These are phyloP conservation scores for Agriopis marginaria DNA, from an alignment of 2,888 invertebrate genomes.

Conservation along the genomic window DNA sequence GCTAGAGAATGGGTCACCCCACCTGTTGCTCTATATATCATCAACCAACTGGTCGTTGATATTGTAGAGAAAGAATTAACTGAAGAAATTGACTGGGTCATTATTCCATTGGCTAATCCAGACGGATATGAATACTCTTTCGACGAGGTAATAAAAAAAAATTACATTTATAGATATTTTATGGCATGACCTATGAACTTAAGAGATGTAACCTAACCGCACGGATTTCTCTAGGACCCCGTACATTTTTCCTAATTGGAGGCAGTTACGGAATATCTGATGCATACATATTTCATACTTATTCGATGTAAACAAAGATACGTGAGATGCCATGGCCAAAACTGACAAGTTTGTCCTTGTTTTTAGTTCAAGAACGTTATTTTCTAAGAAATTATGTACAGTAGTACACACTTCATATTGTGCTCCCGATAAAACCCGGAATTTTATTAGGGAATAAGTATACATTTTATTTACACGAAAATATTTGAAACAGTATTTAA, in stretches of 20 bases:
- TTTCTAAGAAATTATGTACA: too few relatives aligned
- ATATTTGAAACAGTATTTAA: too few relatives aligned
- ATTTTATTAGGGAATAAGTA: too few relatives aligned
- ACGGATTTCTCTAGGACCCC: slow-evolving; percentile 10
- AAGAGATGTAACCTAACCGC: neutral
- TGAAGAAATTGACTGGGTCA: slow-evolving; percentile 88
- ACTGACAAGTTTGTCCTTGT: slow-evolving; percentile 20
- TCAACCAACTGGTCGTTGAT: slow-evolving; percentile 88
- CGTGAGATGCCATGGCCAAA: slow-evolving; percentile 36
- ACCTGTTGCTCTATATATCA: slow-evolving; percentile 88
- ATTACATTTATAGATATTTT: slow-evolving; percentile 1
- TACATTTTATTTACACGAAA: too few relatives aligned
- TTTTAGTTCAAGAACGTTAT: neutral
- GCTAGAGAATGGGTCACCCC: slow-evolving; percentile 92
- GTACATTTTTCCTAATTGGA: slow-evolving; percentile 34
- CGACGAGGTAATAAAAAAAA: slow-evolving; percentile 78
- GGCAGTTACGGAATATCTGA: slow-evolving; percentile 24
- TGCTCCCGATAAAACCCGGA: too few relatives aligned
- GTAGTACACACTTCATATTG: too few relatives aligned
- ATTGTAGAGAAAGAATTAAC: slow-evolving; percentile 78
- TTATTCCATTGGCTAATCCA: slow-evolving; percentile 89
- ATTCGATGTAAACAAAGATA: slow-evolving; percentile 35
- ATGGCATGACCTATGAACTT: slow-evolving; percentile 12
- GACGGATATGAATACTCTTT: slow-evolving; percentile 91
- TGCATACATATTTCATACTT: slow-evolving; percentile 27